These are phyloP conservation scores for Hirtodrosophila alboralis DNA, from an alignment of 2,888 invertebrate species.

Conservation along the genomic window DNA sequence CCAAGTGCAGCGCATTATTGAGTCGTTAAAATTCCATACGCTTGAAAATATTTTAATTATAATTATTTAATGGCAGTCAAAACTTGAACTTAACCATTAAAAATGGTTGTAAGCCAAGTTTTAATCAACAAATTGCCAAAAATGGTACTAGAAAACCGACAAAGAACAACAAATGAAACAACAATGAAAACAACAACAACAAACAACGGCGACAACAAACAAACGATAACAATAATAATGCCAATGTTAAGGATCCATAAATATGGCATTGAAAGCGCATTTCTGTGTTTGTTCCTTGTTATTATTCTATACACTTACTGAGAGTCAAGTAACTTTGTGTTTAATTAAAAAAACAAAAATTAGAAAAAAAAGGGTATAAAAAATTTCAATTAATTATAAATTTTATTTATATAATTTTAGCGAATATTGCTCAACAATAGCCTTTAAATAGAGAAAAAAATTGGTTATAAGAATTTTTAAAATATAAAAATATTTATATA, in stretches of 20 bases:
- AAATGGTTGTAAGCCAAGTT: constrained; percentile 47
- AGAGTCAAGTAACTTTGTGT: neutral
- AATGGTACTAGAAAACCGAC: constrained; percentile 48
- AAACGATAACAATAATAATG: constrained; percentile 60
- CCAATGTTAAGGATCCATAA: constrained; percentile 62
- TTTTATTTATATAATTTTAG: too few relatives aligned
- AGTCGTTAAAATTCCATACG: constrained; percentile 64
- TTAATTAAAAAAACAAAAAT: neutral
- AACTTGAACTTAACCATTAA: constrained; percentile 7
- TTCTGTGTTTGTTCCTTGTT: constrained; percentile 33
- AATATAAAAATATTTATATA: too few relatives aligned
- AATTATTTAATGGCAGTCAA: constrained; percentile 57
- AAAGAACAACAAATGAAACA: constrained; percentile 40
- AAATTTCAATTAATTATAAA: too few relatives aligned
- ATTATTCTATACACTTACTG: constrained; percentile 6
- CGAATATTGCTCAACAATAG: too few relatives aligned
- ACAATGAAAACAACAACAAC: constrained; percentile 30
- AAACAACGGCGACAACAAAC: constrained; percentile 39
- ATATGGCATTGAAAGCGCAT: constrained; percentile 54
- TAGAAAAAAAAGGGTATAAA: too few relatives aligned
- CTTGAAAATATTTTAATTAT: constrained; percentile 66
- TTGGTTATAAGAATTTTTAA: too few relatives aligned
- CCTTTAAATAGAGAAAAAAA: too few relatives aligned
- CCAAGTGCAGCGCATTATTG: constrained; percentile 65
- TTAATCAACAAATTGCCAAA: constrained; percentile 66